Evolutionary conservation across 2,113 vertebrate genomes (phyloP).

Genomic region (Varanus komodoensis): DNA sequence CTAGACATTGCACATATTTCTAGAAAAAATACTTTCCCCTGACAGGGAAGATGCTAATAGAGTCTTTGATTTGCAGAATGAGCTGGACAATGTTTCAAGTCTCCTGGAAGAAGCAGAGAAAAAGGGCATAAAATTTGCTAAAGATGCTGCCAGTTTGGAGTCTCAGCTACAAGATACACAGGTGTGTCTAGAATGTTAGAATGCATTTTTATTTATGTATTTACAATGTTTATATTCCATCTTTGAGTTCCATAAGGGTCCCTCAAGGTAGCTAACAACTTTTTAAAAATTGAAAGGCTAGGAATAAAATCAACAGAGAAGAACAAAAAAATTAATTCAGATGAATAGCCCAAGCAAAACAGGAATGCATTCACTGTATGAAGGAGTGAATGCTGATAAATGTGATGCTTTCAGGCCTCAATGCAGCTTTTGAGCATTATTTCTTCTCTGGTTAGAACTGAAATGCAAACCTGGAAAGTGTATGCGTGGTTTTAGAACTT

Average conservation of each 20-base stretch:
- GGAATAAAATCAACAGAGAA: neutral
- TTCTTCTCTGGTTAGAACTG: neutral
- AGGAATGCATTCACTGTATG: neutral
- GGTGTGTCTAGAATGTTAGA: constrained; percentile 72
- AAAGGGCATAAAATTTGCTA: constrained; percentile 93
- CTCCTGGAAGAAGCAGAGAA: constrained; percentile 96
- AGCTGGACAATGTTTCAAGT: constrained; percentile 90
- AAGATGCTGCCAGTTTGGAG: constrained; percentile 90
- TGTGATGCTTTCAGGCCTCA: neutral
- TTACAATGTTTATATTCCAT: neutral
- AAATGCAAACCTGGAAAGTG: neutral
- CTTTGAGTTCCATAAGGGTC: neutral
- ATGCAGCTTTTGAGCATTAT: neutral
- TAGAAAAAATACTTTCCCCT: neutral
- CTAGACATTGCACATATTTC: neutral
- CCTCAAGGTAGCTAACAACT: neutral
- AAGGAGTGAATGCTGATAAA: neutral
- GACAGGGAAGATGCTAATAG: neutral
- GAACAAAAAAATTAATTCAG: neutral
- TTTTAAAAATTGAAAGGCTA: neutral
- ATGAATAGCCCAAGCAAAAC: neutral
- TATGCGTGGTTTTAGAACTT: neutral
- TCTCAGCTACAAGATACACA: constrained; percentile 95
- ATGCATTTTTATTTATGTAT: neutral
- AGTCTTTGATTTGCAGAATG: constrained; percentile 79